These are phyloP conservation scores for Thunnus maccoyii DNA, from an alignment of 2,113 vertebrate species.

Conservation along the genomic window DNA sequence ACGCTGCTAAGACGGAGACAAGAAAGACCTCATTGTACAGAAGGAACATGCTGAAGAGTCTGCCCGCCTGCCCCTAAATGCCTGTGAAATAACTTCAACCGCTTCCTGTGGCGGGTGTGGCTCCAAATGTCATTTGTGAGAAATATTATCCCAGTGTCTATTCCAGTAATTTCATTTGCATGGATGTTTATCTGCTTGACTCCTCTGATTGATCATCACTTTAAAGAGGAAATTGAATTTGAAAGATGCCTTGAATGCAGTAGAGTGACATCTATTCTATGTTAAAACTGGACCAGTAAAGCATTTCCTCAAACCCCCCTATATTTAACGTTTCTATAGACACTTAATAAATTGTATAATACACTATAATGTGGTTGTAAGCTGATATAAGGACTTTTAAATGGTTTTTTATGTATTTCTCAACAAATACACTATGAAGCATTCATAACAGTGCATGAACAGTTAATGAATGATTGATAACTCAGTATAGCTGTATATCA, in stretches of 20 bases:
- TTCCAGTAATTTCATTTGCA: constrained; percentile 33
- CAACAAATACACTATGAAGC: no score
- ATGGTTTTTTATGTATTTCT: no score
- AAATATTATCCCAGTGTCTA: constrained; percentile 8
- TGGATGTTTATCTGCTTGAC: not conserved
- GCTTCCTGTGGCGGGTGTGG: constrained; percentile 45
- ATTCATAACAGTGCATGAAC: no score
- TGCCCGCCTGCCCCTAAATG: not conserved
- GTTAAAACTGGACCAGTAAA: no score
- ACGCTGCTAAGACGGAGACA: constrained; percentile 39
- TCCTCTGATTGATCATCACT: not conserved
- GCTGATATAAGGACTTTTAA: no score
- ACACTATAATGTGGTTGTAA: no score
- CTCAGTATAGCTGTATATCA: no score
- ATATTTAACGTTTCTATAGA: no score
- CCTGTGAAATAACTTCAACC: constrained; percentile 12
- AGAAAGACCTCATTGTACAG: constrained; percentile 66
- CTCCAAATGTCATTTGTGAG: constrained; percentile 40
- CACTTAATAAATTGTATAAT: no score
- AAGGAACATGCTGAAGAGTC: constrained; percentile 11
- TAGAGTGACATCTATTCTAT: not conserved
- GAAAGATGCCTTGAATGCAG: not conserved
- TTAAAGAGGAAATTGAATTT: not conserved
- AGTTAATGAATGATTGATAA: no score
- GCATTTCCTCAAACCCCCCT: no score